These are phyloP conservation scores for Conus betulinus DNA, from an alignment of 1,140 invertebrate genomes.

Conservation along the genomic window DNA sequence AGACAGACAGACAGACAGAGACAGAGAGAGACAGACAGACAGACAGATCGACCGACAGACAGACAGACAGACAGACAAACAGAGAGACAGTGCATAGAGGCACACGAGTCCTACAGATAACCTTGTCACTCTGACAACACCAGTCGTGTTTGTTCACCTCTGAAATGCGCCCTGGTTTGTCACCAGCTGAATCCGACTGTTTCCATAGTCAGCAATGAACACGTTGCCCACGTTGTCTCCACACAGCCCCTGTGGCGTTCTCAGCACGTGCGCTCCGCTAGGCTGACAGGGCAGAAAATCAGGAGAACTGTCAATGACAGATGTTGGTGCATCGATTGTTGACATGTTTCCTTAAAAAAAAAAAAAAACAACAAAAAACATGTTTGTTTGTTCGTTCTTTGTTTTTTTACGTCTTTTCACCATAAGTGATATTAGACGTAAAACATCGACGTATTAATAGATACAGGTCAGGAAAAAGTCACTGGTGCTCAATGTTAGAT, in stretches of 20 bases:
- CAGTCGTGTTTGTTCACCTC: slow-evolving; percentile 25
- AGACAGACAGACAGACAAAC: background rate
- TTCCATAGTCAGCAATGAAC: slow-evolving; percentile 67
- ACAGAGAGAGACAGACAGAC: background rate
- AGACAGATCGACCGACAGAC: background rate
- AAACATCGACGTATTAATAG: too few relatives aligned
- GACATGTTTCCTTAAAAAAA: too few relatives aligned
- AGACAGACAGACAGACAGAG: background rate
- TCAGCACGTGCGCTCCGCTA: slow-evolving; percentile 53
- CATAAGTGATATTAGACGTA: too few relatives aligned
- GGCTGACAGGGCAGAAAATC: slow-evolving; percentile 29
- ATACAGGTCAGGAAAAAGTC: too few relatives aligned
- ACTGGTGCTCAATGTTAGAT: too few relatives aligned
- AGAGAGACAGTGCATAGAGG: background rate
- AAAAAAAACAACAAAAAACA: too few relatives aligned
- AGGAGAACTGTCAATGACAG: too few relatives aligned
- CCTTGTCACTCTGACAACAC: too few relatives aligned
- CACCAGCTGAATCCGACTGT: slow-evolving; percentile 64
- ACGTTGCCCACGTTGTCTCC: slow-evolving; percentile 66
- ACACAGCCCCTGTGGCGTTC: slow-evolving; percentile 64
- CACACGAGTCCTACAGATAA: too few relatives aligned
- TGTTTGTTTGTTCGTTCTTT: too few relatives aligned
- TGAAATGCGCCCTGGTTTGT: slow-evolving; percentile 65
- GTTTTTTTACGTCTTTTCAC: too few relatives aligned
- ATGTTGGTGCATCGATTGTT: too few relatives aligned